Evolutionary conservation across 92 coral and sea anemone species (phyloP).

Genomic region (Epizoanthus scotinus): DNA sequence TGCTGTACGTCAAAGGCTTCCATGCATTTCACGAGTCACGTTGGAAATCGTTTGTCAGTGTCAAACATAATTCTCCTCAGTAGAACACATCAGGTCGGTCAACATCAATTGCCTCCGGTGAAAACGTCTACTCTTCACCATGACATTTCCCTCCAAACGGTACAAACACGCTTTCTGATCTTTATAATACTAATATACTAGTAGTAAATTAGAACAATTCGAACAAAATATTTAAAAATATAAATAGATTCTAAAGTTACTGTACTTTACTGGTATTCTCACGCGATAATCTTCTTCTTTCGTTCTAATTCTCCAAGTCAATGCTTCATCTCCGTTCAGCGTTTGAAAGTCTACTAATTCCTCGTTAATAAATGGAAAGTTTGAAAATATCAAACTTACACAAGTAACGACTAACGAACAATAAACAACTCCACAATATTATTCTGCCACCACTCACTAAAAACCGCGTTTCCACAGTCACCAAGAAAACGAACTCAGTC

Average conservation of each 20-base stretch:
- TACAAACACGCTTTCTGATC: not conserved
- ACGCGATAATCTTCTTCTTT: not conserved
- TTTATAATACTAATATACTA: too few species aligned
- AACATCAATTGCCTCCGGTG: not conserved
- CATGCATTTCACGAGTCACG: not conserved
- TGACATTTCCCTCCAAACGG: not conserved
- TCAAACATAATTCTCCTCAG: not conserved
- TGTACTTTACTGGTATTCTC: not conserved
- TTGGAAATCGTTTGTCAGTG: not conserved
- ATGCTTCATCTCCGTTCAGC: not conserved
- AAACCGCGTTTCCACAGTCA: slow-evolving; percentile 34
- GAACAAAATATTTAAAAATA: too few species aligned
- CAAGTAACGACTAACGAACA: not conserved
- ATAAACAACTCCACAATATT: not conserved
- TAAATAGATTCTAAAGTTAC: not conserved
- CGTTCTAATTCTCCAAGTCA: not conserved
- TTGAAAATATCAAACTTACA: slow-evolving; percentile 1
- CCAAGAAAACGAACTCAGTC: slow-evolving; percentile 36
- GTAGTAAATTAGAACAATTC: slow-evolving; percentile 8
- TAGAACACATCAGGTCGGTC: not conserved
- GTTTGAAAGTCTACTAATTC: not conserved
- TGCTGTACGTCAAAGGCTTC: not conserved
- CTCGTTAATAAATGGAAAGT: not conserved
- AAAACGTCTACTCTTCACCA: not conserved
- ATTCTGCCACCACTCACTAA: too few species aligned